A percentile compares a stretch with the other conserved stretches of the same genome.
These are phyloP conservation scores for Brachionus rubens DNA, from an alignment of 1,140 invertebrate genomes.

Conservation along the genomic window DNA sequence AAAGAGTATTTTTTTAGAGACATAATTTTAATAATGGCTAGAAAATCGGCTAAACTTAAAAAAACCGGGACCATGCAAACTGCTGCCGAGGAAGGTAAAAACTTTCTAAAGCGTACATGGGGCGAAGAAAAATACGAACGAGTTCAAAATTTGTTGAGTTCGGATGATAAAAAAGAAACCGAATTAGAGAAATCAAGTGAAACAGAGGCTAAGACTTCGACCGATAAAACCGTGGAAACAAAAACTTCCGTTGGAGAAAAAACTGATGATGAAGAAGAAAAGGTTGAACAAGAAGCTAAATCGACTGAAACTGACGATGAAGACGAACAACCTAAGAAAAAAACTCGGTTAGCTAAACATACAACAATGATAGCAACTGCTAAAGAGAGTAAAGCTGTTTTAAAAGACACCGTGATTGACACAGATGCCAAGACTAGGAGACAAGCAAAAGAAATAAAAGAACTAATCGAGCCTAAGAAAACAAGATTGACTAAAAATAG, in stretches of 20 bases:
- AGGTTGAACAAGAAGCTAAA: neutral
- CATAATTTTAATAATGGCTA: conserved; percentile 22
- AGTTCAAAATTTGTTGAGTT: neutral
- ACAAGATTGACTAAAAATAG: conserved; percentile 18
- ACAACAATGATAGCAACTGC: conserved; percentile 36
- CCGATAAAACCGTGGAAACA: neutral
- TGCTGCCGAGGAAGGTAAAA: conserved; percentile 25
- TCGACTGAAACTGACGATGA: neutral
- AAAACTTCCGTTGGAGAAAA: neutral
- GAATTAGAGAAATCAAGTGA: neutral
- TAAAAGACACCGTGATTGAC: conserved; percentile 36
- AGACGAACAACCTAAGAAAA: conserved; percentile 4
- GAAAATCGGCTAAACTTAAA: neutral
- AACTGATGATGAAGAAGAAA: neutral
- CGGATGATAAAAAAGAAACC: neutral
- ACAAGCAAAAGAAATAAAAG: conserved; percentile 32
- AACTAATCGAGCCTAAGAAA: neutral
- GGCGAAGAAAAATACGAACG: conserved; percentile 25
- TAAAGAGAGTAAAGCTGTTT: conserved; percentile 20
- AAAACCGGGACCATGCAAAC: conserved; percentile 11
- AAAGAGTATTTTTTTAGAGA: neutral
- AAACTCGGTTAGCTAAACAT: neutral
- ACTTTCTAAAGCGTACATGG: conserved; percentile 23
- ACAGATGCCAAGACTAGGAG: conserved; percentile 37
- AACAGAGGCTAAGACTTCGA: neutral